Conservation (phyloP, 1,140 invertebrate genomes). For the Cydia amplana region DNA sequence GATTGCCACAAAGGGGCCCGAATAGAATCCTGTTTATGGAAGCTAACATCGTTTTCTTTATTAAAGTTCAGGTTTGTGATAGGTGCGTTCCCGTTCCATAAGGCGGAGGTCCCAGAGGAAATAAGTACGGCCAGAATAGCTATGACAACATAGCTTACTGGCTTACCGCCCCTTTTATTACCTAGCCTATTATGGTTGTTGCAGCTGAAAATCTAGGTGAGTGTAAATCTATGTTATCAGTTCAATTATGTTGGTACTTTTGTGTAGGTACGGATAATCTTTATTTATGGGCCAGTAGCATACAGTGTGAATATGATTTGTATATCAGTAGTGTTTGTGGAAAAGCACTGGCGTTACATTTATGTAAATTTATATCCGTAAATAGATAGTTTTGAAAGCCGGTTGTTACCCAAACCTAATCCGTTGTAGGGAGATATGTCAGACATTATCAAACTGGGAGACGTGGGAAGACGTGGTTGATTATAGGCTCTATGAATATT, state of each 20-base stretch:
- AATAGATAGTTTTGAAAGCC: conserved; percentile 28
- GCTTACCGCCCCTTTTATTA: conserved; percentile 51
- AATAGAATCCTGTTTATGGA: conserved; percentile 50
- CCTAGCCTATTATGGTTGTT: conserved; percentile 45
- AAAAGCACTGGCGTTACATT: not conserved
- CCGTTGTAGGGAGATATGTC: too few relatives aligned
- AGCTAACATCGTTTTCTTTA: conserved; percentile 66
- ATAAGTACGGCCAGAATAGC: conserved; percentile 47
- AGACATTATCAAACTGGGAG: too few relatives aligned
- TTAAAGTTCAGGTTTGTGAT: conserved; percentile 63
- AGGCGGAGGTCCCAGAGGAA: conserved; percentile 59
- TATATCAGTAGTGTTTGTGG: not conserved
- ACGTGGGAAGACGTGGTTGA: too few relatives aligned
- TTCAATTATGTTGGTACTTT: conserved; percentile 20
- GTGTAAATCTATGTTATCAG: conserved; percentile 16
- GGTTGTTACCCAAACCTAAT: too few relatives aligned
- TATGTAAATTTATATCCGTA: not conserved
- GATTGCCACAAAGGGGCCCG: conserved; percentile 49
- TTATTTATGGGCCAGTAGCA: not conserved
- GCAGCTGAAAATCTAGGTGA: conserved; percentile 21
- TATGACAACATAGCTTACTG: conserved; percentile 36
- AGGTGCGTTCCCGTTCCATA: conserved; percentile 59
- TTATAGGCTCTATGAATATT: too few relatives aligned
- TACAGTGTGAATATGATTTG: conserved; percentile 3
- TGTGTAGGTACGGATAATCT: not conserved